Conservation (phyloP, 2,797 vertebrate genomes). For the Cirrhinus molitorella region DNA sequence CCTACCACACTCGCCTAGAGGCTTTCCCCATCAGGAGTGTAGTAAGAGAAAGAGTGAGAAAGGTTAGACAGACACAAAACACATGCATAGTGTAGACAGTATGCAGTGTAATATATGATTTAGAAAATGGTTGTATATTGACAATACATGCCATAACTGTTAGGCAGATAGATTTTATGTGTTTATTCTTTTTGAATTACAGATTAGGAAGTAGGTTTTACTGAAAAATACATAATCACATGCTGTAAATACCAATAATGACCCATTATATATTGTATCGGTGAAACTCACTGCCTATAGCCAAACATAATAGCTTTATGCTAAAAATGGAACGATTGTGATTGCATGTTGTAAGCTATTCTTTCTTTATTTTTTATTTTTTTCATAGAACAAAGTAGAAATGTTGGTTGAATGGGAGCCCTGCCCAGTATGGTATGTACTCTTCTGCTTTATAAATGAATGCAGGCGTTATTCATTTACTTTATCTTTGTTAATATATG, state of each 20-base stretch:
- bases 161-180: conserved; percentile 5
- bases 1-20: conserved; percentile 28
- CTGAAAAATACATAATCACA: conserved; percentile 9
- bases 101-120: conserved; percentile 22
- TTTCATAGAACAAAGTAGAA: conserved; percentile 29
- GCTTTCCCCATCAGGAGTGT: conserved; percentile 40
- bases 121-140: neutral
- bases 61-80: conserved; percentile 19
- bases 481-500: too few relatives aligned
- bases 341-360: neutral
- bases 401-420: conserved; percentile 35
- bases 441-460: conserved; percentile 8
- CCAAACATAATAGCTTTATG: conserved; percentile 21
- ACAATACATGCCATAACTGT: neutral
- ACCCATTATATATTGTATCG: neutral
- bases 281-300: conserved; percentile 28
- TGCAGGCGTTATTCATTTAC: conserved; percentile 10
- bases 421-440: conserved; percentile 32
- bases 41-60: conserved; percentile 35
- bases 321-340: conserved; percentile 1
- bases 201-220: conserved; percentile 8
- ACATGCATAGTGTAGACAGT: conserved; percentile 13
- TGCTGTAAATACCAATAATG: conserved; percentile 30
- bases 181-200: conserved; percentile 41
- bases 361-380: conserved; percentile 1